These are phyloP conservation scores for Lethrus apterus DNA, from an alignment of 1,140 invertebrate genomes.

Conservation along the genomic window DNA sequence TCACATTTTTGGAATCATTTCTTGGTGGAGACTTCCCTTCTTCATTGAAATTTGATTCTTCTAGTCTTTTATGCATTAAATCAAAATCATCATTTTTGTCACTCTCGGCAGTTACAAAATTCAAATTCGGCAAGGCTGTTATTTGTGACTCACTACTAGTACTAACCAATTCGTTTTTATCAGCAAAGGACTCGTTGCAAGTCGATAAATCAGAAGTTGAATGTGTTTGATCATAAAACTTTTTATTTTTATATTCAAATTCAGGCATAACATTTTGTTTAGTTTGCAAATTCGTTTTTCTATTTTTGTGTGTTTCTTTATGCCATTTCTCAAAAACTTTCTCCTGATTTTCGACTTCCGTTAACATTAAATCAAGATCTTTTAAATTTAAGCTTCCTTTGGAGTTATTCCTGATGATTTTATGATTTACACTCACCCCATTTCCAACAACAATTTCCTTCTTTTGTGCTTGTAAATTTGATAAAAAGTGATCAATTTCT, in stretches of 20 bases:
- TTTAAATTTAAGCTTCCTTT: slow-evolving; percentile 10
- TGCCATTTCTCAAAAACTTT: slow-evolving; percentile 8
- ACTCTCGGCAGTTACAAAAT: slow-evolving; percentile 21
- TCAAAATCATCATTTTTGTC: too few relatives aligned
- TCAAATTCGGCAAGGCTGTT: slow-evolving; percentile 22
- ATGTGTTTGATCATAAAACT: neutral
- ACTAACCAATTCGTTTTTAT: slow-evolving; percentile 23
- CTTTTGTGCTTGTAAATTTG: slow-evolving; percentile 4
- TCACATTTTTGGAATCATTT: too few relatives aligned
- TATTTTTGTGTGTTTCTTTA: too few relatives aligned
- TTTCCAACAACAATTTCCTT: too few relatives aligned
- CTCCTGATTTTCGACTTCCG: slow-evolving; percentile 1
- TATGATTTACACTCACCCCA: too few relatives aligned
- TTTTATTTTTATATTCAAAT: too few relatives aligned
- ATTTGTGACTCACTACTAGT: slow-evolving; percentile 28
- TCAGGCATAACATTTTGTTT: too few relatives aligned
- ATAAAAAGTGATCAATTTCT: slow-evolving; percentile 7
- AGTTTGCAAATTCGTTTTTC: too few relatives aligned
- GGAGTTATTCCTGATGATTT: too few relatives aligned
- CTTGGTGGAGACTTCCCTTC: too few relatives aligned
- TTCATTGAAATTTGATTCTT: too few relatives aligned
- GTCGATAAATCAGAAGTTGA: slow-evolving; percentile 2
- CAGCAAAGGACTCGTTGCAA: slow-evolving; percentile 4
- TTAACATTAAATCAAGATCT: slow-evolving; percentile 5
- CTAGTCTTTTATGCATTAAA: too few relatives aligned